Percentiles rank a stretch among this genome's conserved stretches.
Conservation (phyloP, 1,140 invertebrate genomes). For the Cotesia glomerata region DNA sequence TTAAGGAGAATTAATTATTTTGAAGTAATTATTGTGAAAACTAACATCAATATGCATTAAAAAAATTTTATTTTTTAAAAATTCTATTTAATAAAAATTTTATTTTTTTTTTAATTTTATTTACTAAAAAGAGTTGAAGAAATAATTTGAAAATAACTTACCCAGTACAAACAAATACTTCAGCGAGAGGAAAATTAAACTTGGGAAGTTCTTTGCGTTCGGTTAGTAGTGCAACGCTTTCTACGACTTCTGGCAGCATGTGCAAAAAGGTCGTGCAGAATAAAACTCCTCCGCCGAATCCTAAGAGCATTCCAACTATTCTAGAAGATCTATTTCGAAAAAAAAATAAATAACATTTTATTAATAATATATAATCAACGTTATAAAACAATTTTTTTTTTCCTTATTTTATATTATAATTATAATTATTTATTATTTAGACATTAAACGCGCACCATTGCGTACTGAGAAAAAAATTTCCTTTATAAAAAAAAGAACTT, state of each 20-base stretch:
- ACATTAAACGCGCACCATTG: too few relatives aligned
- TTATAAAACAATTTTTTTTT: too few relatives aligned
- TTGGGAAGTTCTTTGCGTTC: conserved; percentile 57
- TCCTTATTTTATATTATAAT: too few relatives aligned
- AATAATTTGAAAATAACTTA: conserved; percentile 31
- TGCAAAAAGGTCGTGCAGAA: conserved; percentile 90
- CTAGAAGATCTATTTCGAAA: conserved; percentile 54
- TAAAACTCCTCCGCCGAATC: conserved; percentile 90
- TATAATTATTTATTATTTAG: too few relatives aligned
- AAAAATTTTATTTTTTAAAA: too few relatives aligned
- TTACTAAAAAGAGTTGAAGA: background rate
- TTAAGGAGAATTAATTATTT: background rate
- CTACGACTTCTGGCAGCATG: conserved; percentile 85
- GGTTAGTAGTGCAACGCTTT: conserved; percentile 69
- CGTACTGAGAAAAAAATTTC: too few relatives aligned
- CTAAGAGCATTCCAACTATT: conserved; percentile 71
- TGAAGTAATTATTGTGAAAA: too few relatives aligned
- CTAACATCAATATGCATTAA: too few relatives aligned
- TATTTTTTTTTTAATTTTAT: too few relatives aligned
- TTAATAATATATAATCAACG: too few relatives aligned
- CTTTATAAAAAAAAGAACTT: too few relatives aligned
- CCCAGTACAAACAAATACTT: conserved; percentile 73
- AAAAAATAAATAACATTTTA: conserved; percentile 9
- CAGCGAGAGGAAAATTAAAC: conserved; percentile 71
- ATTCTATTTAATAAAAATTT: too few relatives aligned